Conservation (phyloP, 1,140 invertebrate genomes). For the Drosophila prosaltans region DNA sequence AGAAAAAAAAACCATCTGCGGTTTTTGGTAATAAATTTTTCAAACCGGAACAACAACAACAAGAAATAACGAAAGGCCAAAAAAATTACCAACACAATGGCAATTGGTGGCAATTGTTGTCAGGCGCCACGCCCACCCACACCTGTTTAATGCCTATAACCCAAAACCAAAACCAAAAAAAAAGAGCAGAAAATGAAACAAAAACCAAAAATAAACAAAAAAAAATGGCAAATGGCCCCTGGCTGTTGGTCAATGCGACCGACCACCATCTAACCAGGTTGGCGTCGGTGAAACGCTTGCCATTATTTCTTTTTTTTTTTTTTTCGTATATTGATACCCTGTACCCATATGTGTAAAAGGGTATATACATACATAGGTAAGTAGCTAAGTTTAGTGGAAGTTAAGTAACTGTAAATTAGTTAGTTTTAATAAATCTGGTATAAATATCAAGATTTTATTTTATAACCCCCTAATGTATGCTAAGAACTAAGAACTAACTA, state of each 20-base stretch:
- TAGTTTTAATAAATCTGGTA: too few species aligned
- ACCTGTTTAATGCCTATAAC: constrained; percentile 47
- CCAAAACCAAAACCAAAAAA: constrained; percentile 34
- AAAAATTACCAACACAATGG: constrained; percentile 26
- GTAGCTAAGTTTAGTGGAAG: too few species aligned
- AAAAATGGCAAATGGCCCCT: constrained; percentile 48
- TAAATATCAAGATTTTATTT: too few species aligned
- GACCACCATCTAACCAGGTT: constrained; percentile 61
- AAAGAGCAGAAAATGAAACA: not conserved
- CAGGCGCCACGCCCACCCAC: constrained; percentile 47
- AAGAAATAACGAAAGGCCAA: constrained; percentile 41
- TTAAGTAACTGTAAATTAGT: too few species aligned
- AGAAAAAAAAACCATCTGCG: constrained; percentile 53
- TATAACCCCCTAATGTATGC: too few species aligned
- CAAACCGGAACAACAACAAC: constrained; percentile 45
- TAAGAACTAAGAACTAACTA: too few species aligned
- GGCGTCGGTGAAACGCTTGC: constrained; percentile 59
- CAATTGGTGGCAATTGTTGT: constrained; percentile 53
- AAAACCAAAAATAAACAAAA: constrained; percentile 43
- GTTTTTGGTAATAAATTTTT: constrained; percentile 66
- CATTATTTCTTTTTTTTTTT: constrained; percentile 50
- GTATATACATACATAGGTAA: not conserved
- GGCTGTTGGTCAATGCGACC: constrained; percentile 76
- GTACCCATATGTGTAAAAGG: not conserved
- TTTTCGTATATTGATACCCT: constrained; percentile 11